A percentile compares a stretch with the other conserved stretches of the same genome.
These are phyloP conservation scores for Candidula unifasciata DNA, from an alignment of 2,888 invertebrate species.

Conservation along the genomic window DNA sequence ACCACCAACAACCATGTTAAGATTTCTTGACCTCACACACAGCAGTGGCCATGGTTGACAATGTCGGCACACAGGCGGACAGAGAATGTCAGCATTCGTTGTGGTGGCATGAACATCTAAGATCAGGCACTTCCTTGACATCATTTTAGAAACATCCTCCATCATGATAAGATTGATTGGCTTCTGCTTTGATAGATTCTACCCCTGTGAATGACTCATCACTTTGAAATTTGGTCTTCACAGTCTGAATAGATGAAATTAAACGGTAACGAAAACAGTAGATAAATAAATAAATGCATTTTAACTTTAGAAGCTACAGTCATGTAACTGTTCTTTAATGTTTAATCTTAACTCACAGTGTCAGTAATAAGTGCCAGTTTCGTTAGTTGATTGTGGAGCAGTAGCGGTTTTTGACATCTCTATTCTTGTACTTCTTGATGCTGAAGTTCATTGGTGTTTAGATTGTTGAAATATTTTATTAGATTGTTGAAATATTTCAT, in stretches of 20 bases:
- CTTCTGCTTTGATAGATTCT: slow-evolving; percentile 46
- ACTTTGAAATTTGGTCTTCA: slow-evolving; percentile 42
- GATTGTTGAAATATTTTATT: too few relatives aligned
- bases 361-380: too few relatives aligned
- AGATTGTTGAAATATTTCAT: too few relatives aligned
- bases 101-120: slow-evolving; percentile 44
- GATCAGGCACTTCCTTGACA: slow-evolving; percentile 42
- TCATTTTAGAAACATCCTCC: slow-evolving; percentile 42
- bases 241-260: background rate
- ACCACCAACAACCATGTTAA: slow-evolving; percentile 50
- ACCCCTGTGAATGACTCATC: slow-evolving; percentile 49
- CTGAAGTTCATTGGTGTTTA: too few relatives aligned
- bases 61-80: slow-evolving; percentile 34
- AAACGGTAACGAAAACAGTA: slow-evolving; percentile 32
- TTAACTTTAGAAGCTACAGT: too few relatives aligned
- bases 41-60: slow-evolving; percentile 35
- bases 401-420: too few relatives aligned
- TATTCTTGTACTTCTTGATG: too few relatives aligned
- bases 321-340: too few relatives aligned
- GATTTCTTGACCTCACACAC: slow-evolving; percentile 45
- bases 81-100: slow-evolving; percentile 42
- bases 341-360: too few relatives aligned
- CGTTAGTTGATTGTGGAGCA: too few relatives aligned
- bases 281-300: slow-evolving; percentile 12
- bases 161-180: slow-evolving; percentile 42